Conservation (phyloP, 1,140 invertebrate species). For the Drosophila arizonae region DNA sequence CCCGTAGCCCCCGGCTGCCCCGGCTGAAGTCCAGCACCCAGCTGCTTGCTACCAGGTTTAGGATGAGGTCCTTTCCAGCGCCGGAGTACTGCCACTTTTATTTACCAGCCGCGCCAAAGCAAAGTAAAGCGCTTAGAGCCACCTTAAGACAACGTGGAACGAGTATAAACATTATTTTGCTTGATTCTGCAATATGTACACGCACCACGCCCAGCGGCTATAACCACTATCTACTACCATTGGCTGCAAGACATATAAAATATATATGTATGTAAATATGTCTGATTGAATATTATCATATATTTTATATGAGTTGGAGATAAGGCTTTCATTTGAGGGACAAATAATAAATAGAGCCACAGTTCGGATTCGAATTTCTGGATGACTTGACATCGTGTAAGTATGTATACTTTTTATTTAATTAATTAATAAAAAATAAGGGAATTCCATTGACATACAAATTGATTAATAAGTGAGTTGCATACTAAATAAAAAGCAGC, state of each 20-base stretch:
- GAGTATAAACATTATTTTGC: constrained; percentile 47
- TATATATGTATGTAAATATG: constrained; percentile 2
- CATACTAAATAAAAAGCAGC: too few relatives aligned
- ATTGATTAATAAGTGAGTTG: too few relatives aligned
- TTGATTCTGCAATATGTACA: constrained; percentile 35
- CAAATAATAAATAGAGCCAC: too few relatives aligned
- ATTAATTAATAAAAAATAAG: too few relatives aligned
- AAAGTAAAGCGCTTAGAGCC: constrained; percentile 52
- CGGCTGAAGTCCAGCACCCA: constrained; percentile 34
- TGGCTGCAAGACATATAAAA: constrained; percentile 1
- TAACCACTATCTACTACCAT: constrained; percentile 57
- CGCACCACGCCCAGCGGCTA: constrained; percentile 50
- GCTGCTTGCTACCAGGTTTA: constrained; percentile 5
- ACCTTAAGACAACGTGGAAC: constrained; percentile 54
- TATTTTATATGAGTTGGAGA: background rate
- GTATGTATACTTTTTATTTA: too few relatives aligned
- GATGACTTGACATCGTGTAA: too few relatives aligned
- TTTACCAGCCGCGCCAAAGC: constrained; percentile 41
- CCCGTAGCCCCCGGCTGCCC: constrained; percentile 6
- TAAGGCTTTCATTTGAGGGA: background rate
- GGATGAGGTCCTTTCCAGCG: constrained; percentile 9
- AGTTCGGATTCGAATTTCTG: too few relatives aligned
- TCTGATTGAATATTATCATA: background rate
- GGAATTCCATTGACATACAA: too few relatives aligned
- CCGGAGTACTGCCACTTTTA: constrained; percentile 28